A percentile compares a stretch with the other conserved stretches of the same genome.
Conservation (phyloP, 2,113 vertebrate genomes). For the Megaceryle maxima region DNA sequence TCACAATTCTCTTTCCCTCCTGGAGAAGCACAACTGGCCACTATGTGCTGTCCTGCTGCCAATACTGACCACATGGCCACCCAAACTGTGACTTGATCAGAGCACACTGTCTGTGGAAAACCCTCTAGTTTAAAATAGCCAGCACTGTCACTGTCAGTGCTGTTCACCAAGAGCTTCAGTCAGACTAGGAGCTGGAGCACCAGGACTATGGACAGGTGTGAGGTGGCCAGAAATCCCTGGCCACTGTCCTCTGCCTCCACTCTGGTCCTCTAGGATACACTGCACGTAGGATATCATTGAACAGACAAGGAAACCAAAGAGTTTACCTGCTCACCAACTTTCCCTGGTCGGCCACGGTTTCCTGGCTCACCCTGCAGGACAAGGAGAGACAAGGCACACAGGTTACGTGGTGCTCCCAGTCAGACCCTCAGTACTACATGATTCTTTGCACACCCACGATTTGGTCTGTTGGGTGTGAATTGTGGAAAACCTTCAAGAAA, state of each 20-base stretch:
- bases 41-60: neutral
- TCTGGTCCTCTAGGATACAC: neutral
- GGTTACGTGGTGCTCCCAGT: neutral
- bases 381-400: neutral
- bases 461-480: neutral
- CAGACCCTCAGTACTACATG: neutral
- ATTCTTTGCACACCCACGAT: neutral
- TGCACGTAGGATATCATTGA: neutral
- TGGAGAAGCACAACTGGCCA: neutral
- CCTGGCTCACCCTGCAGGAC: slow-evolving; percentile 88
- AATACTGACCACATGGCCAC: neutral
- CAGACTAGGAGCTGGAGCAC: neutral
- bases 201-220: neutral
- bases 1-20: neutral
- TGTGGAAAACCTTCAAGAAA: neutral
- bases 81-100: neutral
- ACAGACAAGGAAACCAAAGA: neutral
- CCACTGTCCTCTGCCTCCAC: neutral
- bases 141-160: too few species aligned
- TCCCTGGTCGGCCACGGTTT: slow-evolving; percentile 82
- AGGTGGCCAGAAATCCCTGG: neutral
- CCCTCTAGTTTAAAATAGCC: neutral
- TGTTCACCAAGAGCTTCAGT: neutral
- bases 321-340: slow-evolving; percentile 90
- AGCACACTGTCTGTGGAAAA: neutral